These are phyloP conservation scores for Coregonus ussuriensis DNA, from an alignment of 2,797 vertebrate genomes.

Conservation along the genomic window DNA sequence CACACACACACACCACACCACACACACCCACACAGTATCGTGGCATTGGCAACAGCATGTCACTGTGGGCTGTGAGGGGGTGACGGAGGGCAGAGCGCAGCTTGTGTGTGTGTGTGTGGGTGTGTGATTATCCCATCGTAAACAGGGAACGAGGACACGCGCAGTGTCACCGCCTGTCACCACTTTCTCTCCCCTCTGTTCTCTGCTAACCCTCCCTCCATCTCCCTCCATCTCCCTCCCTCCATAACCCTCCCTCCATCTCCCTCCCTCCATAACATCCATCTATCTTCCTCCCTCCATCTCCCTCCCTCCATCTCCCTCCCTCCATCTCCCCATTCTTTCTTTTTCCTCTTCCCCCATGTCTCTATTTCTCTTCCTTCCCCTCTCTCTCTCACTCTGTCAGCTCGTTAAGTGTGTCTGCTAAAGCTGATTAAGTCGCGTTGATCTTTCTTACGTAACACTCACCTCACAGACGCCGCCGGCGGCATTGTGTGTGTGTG, in stretches of 20 bases:
- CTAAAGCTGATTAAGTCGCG: slow-evolving; percentile 74
- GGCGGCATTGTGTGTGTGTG: slow-evolving; percentile 33
- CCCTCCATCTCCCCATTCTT: slow-evolving; percentile 50
- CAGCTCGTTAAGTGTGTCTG: slow-evolving; percentile 72
- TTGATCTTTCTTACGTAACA: slow-evolving; percentile 70
- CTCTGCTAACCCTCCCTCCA: slow-evolving; percentile 21
- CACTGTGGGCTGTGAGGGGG: slow-evolving; percentile 49
- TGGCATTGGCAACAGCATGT: slow-evolving; percentile 47
- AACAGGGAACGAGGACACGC: slow-evolving; percentile 71
- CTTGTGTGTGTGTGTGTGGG: slow-evolving; percentile 57
- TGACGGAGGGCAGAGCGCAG: slow-evolving; percentile 63
- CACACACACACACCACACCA: slow-evolving; percentile 15
- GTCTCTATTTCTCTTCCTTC: background rate
- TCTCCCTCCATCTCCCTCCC: background rate
- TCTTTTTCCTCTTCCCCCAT: slow-evolving; percentile 67
- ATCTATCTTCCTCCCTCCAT: slow-evolving; percentile 5
- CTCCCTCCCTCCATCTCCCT: background rate
- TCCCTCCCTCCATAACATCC: background rate
- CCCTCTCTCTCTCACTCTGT: slow-evolving; percentile 16
- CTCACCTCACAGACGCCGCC: slow-evolving; percentile 62
- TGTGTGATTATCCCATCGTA: slow-evolving; percentile 64
- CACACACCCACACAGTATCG: slow-evolving; percentile 22
- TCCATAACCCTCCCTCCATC: background rate
- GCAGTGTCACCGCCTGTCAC: slow-evolving; percentile 72
- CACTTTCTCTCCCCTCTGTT: slow-evolving; percentile 48